Base-by-base conservation (phyloP, 2,797 vertebrate genomes). In the Rhyacichthys aspro region DNA sequence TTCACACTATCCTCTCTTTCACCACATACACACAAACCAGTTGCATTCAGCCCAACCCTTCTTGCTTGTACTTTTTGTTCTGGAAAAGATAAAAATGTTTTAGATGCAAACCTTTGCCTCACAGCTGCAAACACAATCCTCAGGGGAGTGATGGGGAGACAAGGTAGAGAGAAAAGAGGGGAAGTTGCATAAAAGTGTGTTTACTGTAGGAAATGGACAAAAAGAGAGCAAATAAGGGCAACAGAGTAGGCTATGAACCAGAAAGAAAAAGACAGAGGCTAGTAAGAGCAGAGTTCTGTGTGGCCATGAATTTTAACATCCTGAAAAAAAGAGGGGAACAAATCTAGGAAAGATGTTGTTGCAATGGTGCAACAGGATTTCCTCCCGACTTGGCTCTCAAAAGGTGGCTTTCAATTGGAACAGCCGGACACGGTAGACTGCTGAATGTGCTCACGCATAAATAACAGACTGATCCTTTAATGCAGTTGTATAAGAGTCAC, bases 261-360 rank as follows among this genome's bases (percentile, higher is more conserved):
- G 67, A 64, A 33, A 69, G 36, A 60, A 56, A 63, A 59, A 73
- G 55, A 59, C 59, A 52, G 53, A 76, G 63, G 39, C 9, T 11
- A 54, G 41, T 76, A 48, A 19, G 60, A 55, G 33, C 42, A 39
- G 63, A 70, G 56, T 66, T 72, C 54, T 64, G 67, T 65, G 68
- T 74, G 74, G 72, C 54, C 18, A 2, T 73, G 79, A 81, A 87
- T 88, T 82, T 78, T 63, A 84, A 81, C 50, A 78, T 59, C 71
- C 48, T 58, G 46, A 23, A 81, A 67, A 78, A 67, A 1, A 0
- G 58, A 50, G 54, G 8, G 23, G 5, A 63, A 67, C 43, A 52
- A 45, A 78, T 79, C 57, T 75, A 72, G 64, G 54, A 72, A 63
- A 42, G 67, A 72, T 70, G 75, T 70, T 74, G 68, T 75, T 55